phyloP scores from a whole-genome alignment of 2,888 invertebrate species.

The Nomada ferruginata region DNA sequence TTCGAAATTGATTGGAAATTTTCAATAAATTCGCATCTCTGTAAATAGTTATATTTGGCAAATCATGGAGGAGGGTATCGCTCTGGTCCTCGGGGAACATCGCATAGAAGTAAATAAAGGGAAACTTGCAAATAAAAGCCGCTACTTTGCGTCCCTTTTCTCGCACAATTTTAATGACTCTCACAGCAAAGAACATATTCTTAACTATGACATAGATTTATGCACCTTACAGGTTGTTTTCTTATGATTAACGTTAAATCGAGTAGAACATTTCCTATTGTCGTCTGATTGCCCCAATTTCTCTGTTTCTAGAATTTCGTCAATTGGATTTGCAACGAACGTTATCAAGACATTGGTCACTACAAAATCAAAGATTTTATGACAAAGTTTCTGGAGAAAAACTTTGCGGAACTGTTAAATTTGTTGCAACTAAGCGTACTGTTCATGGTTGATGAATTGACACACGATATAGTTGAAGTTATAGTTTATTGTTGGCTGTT shows the following conservation, averaged over 20 bases:
- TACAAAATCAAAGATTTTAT: slow-evolving; percentile 66
- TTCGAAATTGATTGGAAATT: too few species aligned
- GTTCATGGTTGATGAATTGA: slow-evolving; percentile 73
- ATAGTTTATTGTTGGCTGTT: slow-evolving; percentile 69
- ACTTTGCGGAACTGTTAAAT: slow-evolving; percentile 67
- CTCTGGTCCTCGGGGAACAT: slow-evolving; percentile 65
- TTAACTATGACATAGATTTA: slow-evolving; percentile 75
- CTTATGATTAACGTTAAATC: not conserved
- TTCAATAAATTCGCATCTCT: too few species aligned
- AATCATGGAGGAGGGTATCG: slow-evolving; percentile 21
- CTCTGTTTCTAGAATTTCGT: slow-evolving; percentile 73
- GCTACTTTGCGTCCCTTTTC: slow-evolving; percentile 76
- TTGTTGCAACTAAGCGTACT: slow-evolving; percentile 75
- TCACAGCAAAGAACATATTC: slow-evolving; percentile 68
- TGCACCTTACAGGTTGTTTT: slow-evolving; percentile 71
- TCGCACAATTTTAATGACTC: slow-evolving; percentile 76
- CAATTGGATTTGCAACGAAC: slow-evolving; percentile 73
- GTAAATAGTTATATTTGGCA: too few species aligned
- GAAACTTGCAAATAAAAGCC: slow-evolving; percentile 72
- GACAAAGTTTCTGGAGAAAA: slow-evolving; percentile 63
- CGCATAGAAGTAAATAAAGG: slow-evolving; percentile 67
- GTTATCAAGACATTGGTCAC: slow-evolving; percentile 18
- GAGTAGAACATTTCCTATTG: too few species aligned
- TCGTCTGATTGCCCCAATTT: not conserved
- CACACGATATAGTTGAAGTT: slow-evolving; percentile 69